Conservation (phyloP, 23 tunicate genomes). For the Diplosoma virens region DNA sequence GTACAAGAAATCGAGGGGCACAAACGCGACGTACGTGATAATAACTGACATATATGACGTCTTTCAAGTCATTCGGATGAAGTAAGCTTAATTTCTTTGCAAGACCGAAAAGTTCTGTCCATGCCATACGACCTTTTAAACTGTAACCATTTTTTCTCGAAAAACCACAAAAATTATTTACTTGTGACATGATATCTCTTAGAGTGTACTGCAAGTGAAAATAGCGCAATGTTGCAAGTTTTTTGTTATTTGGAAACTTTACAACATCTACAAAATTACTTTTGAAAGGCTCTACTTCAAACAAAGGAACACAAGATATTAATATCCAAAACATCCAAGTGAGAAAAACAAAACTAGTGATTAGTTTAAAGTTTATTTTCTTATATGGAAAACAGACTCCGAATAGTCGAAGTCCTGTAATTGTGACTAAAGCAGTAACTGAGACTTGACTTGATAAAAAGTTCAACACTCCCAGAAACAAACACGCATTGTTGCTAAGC, state of each 20-base stretch:
- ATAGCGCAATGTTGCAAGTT: neutral
- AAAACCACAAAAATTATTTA: slow-evolving; percentile 6
- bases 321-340: slow-evolving; percentile 5
- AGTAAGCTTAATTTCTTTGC: neutral
- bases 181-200: neutral
- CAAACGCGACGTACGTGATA: neutral
- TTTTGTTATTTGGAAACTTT: neutral
- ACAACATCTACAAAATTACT: neutral
- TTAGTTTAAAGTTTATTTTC: neutral
- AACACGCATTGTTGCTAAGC: neutral
- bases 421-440: slow-evolving; percentile 6
- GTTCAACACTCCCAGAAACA: slow-evolving; percentile 1
- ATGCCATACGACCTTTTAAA: neutral
- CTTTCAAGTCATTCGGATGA: neutral
- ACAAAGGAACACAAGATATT: neutral
- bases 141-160: neutral
- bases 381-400: neutral
- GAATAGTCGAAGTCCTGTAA: neutral
- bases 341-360: neutral
- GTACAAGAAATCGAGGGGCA: neutral
- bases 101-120: neutral
- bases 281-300: neutral
- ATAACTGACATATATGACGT: neutral
- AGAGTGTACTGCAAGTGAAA: neutral
- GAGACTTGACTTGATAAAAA: slow-evolving; percentile 22